phyloP scores from a whole-genome alignment of 2,113 vertebrate species.

The Lophius piscatorius region DNA sequence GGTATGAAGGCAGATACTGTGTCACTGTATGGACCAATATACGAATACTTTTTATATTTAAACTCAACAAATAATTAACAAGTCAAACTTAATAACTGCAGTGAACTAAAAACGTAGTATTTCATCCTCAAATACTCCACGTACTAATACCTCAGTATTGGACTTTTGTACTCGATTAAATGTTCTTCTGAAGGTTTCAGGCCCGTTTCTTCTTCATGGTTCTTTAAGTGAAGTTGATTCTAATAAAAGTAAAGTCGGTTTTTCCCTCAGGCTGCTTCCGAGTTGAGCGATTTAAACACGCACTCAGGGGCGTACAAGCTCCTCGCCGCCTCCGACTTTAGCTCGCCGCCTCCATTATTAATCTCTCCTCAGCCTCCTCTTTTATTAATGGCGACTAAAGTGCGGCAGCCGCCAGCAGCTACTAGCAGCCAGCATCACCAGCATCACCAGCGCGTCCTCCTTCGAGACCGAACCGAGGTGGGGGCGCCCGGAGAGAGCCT shows the following conservation, averaged over 20 bases:
- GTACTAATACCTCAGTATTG: too few species aligned
- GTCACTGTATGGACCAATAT: too few species aligned
- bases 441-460: slow-evolving; percentile 20
- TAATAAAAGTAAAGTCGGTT: slow-evolving; percentile 62
- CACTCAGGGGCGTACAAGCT: slow-evolving; percentile 6
- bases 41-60: too few species aligned
- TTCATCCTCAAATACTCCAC: too few species aligned
- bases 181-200: too few species aligned
- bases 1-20: too few species aligned
- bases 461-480: too few species aligned
- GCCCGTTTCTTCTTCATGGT: background rate
- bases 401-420: slow-evolving; percentile 54
- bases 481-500: slow-evolving; percentile 11
- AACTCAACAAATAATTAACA: too few species aligned
- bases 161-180: too few species aligned
- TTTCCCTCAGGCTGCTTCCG: slow-evolving; percentile 22
- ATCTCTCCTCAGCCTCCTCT: slow-evolving; percentile 59
- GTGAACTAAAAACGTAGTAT: too few species aligned
- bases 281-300: slow-evolving; percentile 61
- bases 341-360: slow-evolving; percentile 66
- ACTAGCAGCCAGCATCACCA: slow-evolving; percentile 28
- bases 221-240: slow-evolving; percentile 28
- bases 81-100: too few species aligned
- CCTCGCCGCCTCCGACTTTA: slow-evolving; percentile 53
- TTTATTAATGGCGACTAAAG: slow-evolving; percentile 74